These are phyloP conservation scores for Anagrus nilaparvatae DNA, from an alignment of 1,140 invertebrate genomes.

Conservation along the genomic window DNA sequence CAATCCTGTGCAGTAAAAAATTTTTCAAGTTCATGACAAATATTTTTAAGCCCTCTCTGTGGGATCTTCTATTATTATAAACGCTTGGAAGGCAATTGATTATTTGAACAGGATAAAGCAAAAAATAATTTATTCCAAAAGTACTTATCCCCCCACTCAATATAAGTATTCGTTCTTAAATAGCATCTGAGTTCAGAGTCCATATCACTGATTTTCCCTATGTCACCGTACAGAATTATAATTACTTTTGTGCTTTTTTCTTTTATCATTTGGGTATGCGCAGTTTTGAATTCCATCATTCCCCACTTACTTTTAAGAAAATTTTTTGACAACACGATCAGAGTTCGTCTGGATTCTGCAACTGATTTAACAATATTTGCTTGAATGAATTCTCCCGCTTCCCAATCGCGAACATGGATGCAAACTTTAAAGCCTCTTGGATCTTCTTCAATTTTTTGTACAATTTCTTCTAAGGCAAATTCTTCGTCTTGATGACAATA, in stretches of 20 bases:
- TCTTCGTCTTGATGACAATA: too few species aligned
- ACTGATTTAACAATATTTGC: too few species aligned
- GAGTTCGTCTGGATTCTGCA: conserved; percentile 64
- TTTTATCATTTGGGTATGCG: conserved; percentile 62
- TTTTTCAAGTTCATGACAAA: too few species aligned
- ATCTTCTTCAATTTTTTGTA: too few species aligned
- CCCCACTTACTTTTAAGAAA: conserved; percentile 80
- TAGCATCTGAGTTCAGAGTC: conserved; percentile 69
- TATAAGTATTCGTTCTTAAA: conserved; percentile 77
- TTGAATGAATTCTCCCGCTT: too few species aligned
- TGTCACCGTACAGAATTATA: conserved; percentile 66
- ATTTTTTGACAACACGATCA: conserved; percentile 70
- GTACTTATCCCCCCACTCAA: conserved; percentile 69
- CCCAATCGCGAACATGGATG: too few species aligned
- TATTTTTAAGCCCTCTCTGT: too few species aligned
- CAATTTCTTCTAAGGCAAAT: too few species aligned
- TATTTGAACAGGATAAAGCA: conserved; percentile 59
- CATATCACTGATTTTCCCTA: conserved; percentile 51
- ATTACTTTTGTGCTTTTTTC: conserved; percentile 64
- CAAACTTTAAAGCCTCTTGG: too few species aligned
- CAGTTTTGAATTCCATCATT: conserved; percentile 72
- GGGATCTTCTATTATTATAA: too few species aligned
- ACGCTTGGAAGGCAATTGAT: too few species aligned
- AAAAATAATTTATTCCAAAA: conserved; percentile 79
- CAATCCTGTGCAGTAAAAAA: too few species aligned